A percentile compares a stretch with the other conserved stretches of the same genome.
These are phyloP conservation scores for Danio rerio DNA, from an alignment of 2,113 vertebrate genomes.

Conservation along the genomic window DNA sequence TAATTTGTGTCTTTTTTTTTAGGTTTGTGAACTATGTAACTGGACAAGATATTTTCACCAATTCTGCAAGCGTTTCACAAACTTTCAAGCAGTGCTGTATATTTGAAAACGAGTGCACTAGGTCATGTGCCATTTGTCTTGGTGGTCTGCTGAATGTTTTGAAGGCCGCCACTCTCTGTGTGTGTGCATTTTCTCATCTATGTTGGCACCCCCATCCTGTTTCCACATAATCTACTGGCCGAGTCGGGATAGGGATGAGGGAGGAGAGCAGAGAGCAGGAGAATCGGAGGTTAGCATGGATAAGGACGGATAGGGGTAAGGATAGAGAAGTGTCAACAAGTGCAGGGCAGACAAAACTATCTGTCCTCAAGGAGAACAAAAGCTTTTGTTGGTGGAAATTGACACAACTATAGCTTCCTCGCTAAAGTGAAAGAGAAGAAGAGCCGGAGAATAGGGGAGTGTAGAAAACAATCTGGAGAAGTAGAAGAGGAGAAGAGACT, in stretches of 20 bases:
- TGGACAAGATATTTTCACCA: too few species aligned
- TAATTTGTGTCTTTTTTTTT: too few species aligned
- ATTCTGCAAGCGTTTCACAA: too few species aligned
- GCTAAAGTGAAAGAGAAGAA: conserved; percentile 52
- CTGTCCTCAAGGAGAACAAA: conserved; percentile 64
- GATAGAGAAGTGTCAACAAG: conserved; percentile 60
- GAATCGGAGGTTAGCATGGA: conserved; percentile 46
- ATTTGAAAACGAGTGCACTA: not conserved
- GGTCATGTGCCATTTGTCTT: not conserved
- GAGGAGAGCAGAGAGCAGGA: conserved; percentile 24
- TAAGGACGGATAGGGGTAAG: conserved; percentile 45
- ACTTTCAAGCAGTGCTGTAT: not conserved
- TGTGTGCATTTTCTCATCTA: conserved; percentile 35
- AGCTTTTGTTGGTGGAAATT: conserved; percentile 70
- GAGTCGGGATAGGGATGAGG: conserved; percentile 32
- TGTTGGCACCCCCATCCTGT: conserved; percentile 52
- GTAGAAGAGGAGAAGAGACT: conserved; percentile 42
- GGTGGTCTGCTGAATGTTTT: conserved; percentile 34
- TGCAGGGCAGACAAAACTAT: conserved; percentile 76
- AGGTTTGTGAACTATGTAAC: too few species aligned
- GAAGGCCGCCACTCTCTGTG: conserved; percentile 12
- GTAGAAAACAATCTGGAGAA: conserved; percentile 49
- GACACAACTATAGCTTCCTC: conserved; percentile 67
- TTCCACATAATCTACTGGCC: conserved; percentile 42
- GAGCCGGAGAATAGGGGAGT: conserved; percentile 62